Base-by-base conservation (phyloP, 92 coral and sea anemone genomes). In the Anthopleura xanthogrammica region DNA sequence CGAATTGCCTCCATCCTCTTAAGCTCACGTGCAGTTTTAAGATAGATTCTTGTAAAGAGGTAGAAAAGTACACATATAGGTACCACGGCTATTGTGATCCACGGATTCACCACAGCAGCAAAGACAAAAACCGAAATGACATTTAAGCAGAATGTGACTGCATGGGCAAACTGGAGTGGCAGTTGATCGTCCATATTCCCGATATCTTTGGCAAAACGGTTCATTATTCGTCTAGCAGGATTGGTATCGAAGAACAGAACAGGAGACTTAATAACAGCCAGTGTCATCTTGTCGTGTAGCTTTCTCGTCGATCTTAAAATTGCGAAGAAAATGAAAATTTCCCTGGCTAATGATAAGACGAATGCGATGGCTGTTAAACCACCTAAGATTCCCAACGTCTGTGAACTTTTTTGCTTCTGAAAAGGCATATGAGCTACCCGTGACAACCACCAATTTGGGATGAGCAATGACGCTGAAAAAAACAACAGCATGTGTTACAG, bases 191-290 rank as follows among this genome's bases (percentile, higher is more conserved):
- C 92, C 87, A 90, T 83, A 58, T 73, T 78, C 5, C 87, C 87
- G 55, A 82, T 82, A 58, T 90, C 93, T 10, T 82, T 90, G 46
- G 93, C 85, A 77, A 90, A 90, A 19, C 93, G 90, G 78, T 90
- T 90, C 52, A 87, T 83, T 23, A 90, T 85, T 60, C 93, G 88
- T 7, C 93, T 91, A 39, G 77, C 83, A 9, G 93, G 89, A 66
- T 85, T 90, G 41, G 91, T 90, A 76, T 90, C 93, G 60, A 90
- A 87, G 87, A 90, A 90, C 19, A 90, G 39, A 52, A 90, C 90
- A 57, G 93, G 93, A 13, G 91, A 86, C 56, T 90, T 87, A 39
- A 90, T 77, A 36, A 90, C 85, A 56, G 93, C 86, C n/a, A 77
- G 50, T 9, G 82, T 60, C 93, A 90, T 90, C 72, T 64, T 87